Evolutionary conservation across 2,797 vertebrate species (phyloP), one percentile per base, ranked within the genome.

Genomic region (Cynopterus sphinx): DNA sequence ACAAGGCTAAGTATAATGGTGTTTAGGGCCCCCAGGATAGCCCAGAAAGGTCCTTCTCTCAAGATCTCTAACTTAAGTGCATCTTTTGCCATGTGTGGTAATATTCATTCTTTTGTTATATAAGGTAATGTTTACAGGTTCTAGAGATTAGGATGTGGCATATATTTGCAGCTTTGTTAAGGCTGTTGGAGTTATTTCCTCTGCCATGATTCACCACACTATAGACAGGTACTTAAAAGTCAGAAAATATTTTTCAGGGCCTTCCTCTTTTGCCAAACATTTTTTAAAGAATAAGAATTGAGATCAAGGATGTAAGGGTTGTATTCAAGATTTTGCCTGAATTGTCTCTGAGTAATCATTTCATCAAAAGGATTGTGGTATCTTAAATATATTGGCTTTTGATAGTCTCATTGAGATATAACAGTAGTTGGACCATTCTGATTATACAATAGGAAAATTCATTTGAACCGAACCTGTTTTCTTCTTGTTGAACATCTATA

Each of bases 391-490:
- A n/a, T 46, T n/a, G 41, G 81, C 22, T 81, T 4, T 31, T 90
- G 5, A 31, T 81, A 55, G 41, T 57, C 36, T 21, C 22, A 28
- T 41, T n/a, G 33, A 92, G 67, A 94, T 79, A 81, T 19, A 61
- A 59, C 16, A 21, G 15, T 36, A 31, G 81, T 70, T 53, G 43
- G 31, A 39, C n/a, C 33, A 59, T 84, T 94, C 16, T 84, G 61
- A 5, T 82, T 83, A 67, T 55, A 24, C 91, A 81, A 36, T 70
- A 65, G 88, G 59, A 94, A 36, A 95, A 79, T 28, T 11, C 36
- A 43, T 73, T 49, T 94, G 53, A 71, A 71, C 19, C 33, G 78
- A 87, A 49, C n/a, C n/a, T 87, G 16, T 93, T 96, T 87, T 93
- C 28, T 94, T 74, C 63, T 51, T 89, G 36, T 71, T 70, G 41